A percentile compares a stretch with the other conserved stretches of the same genome.
phyloP scores from a whole-genome alignment of 1,140 invertebrate species.

The Anagrus nilaparvatae region DNA sequence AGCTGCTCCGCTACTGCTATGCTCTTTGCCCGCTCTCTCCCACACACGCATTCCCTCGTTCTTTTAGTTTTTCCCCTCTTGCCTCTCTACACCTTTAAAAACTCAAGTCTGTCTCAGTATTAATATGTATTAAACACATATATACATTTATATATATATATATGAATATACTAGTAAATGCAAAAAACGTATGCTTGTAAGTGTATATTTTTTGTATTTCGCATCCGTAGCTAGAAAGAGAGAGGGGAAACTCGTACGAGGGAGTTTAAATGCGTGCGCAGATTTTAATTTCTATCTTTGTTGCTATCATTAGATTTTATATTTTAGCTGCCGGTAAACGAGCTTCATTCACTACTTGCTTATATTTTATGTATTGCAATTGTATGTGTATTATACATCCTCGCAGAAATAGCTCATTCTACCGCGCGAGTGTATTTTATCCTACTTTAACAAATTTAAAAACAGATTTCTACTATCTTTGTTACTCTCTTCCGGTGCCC shows the following conservation, averaged over 20 bases:
- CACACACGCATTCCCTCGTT: too few species aligned
- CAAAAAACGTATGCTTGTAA: too few species aligned
- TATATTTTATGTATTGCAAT: too few species aligned
- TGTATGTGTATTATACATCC: slow-evolving; percentile 14
- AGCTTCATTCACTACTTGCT: slow-evolving; percentile 17
- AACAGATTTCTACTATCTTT: neutral
- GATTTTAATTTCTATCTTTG: slow-evolving; percentile 3
- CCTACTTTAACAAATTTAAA: too few species aligned
- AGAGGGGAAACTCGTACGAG: neutral
- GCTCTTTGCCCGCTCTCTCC: too few species aligned
- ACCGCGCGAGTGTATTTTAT: neutral
- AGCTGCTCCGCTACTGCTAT: slow-evolving; percentile 17
- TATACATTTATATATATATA: too few species aligned
- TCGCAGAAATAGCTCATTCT: slow-evolving; percentile 17
- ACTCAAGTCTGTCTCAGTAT: too few species aligned
- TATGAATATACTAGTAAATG: too few species aligned
- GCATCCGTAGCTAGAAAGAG: slow-evolving; percentile 37
- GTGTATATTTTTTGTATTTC: too few species aligned
- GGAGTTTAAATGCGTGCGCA: neutral
- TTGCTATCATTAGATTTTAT: too few species aligned
- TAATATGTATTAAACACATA: too few species aligned
- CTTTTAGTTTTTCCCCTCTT: slow-evolving; percentile 1
- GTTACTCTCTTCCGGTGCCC: neutral
- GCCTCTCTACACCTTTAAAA: neutral
- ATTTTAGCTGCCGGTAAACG: slow-evolving; percentile 15